Evolutionary conservation across 2,797 vertebrate genomes (phyloP), one percentile per base, ranked within the genome.

Genomic region (Miichthys miiuy): DNA sequence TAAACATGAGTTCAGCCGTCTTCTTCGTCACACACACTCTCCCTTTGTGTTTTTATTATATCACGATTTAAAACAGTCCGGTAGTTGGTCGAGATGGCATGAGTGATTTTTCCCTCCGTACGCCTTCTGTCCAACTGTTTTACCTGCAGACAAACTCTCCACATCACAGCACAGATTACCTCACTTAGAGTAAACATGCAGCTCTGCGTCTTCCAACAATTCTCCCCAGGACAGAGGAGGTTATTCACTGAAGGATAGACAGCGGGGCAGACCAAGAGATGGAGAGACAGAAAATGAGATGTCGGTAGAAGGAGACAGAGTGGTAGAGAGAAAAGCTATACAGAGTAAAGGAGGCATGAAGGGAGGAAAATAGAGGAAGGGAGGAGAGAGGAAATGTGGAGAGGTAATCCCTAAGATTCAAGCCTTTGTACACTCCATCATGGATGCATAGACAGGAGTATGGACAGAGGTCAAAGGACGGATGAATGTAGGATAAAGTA

Each of bases 401-500:
- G 66, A 74, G 68, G 83, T 89, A 90, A 91, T 88, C 86, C 86
- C 68, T 23, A 6, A 72, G 79, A 90, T 80, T 78, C 76, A 77
- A 73, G 27, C 67, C 78, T 86, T 80, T 86, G 83, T 81, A 55
- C 72, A 75, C 72, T 85, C 71, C 75, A 85, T 84, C 82, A 78
- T 69, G 72, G 75, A 79, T 68, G 81, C 78, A 82, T 67, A 61
- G 72, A 56, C 18, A 10, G 75, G 21, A 42, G 67, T 72, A 51
- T 69, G 73, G 82, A 85, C 78, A 48, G 67, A 84, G 89, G 88
- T 89, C 88, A 83, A 56, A 84, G 82, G 84, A 75, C 34, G 30
- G 72, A 72, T 76, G 84, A 81, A 81, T 60, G 52, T 61, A 57
- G 79, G 77, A 82, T 82, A 70, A 82, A 85, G 83, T 79, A 82